Evolutionary conservation across 2,888 invertebrate species (phyloP).

Genomic region (Drosophila differens): DNA sequence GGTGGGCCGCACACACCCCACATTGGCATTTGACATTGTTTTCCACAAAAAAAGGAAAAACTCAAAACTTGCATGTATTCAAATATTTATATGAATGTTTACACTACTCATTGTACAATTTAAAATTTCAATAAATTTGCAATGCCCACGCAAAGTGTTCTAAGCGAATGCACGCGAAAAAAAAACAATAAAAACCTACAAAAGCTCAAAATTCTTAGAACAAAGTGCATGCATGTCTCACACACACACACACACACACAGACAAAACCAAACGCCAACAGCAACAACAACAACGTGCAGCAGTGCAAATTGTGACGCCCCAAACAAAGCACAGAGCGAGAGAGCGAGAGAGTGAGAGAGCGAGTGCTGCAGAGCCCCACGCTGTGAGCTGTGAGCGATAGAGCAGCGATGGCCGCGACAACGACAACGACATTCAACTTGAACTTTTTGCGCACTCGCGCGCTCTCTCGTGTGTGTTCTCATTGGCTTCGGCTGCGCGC

Average conservation of each 20-base stretch:
- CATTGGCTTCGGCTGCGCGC: slow-evolving; percentile 32
- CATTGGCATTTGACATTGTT: not conserved
- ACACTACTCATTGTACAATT: slow-evolving; percentile 48
- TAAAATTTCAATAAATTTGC: slow-evolving; percentile 42
- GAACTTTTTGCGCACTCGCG: slow-evolving; percentile 76
- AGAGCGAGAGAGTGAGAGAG: slow-evolving; percentile 19
- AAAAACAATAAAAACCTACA: slow-evolving; percentile 14
- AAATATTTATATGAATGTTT: slow-evolving; percentile 29
- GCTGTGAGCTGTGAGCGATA: slow-evolving; percentile 17
- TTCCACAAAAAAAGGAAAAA: not conserved
- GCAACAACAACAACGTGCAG: slow-evolving; percentile 39
- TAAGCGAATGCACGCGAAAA: slow-evolving; percentile 48
- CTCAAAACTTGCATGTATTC: slow-evolving; percentile 18
- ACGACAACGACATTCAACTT: slow-evolving; percentile 79
- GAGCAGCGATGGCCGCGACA: slow-evolving; percentile 49
- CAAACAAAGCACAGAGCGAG: slow-evolving; percentile 29
- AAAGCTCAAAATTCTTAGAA: slow-evolving; percentile 62
- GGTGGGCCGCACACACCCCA: not conserved
- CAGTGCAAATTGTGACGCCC: slow-evolving; percentile 67
- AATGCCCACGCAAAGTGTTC: slow-evolving; percentile 48
- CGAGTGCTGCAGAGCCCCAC: slow-evolving; percentile 14
- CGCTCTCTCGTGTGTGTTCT: slow-evolving; percentile 30
- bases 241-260: slow-evolving; percentile 16
- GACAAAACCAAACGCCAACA: slow-evolving; percentile 10
- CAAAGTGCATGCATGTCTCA: slow-evolving; percentile 46